Conservation (phyloP, 2,888 invertebrate species). For the Anticlea derivata region DNA sequence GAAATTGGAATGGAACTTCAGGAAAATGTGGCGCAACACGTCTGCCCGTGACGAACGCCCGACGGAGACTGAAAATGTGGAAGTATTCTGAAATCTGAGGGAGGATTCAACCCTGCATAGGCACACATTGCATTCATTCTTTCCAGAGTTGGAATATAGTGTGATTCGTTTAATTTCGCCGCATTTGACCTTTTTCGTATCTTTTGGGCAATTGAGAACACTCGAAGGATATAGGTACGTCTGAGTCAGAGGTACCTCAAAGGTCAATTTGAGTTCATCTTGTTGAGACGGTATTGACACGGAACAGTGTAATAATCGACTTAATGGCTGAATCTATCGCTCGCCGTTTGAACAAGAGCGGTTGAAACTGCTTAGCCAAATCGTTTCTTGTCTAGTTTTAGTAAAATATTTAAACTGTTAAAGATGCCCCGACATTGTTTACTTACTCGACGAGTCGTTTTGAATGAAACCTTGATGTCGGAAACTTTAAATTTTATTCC, state of each 20-base stretch:
- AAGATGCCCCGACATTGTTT: conserved; percentile 11
- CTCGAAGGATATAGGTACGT: conserved; percentile 30
- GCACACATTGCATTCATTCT: conserved; percentile 49
- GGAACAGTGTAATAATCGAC: conserved; percentile 17
- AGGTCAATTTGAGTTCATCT: conserved; percentile 14
- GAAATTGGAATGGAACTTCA: conserved; percentile 48
- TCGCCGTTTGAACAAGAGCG: too few species aligned
- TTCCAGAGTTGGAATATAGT: conserved; percentile 43
- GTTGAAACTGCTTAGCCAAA: not conserved
- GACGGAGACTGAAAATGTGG: conserved; percentile 53
- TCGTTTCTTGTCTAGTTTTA: conserved; percentile 7
- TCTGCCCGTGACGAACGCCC: conserved; percentile 40
- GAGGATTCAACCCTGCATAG: conserved; percentile 47
- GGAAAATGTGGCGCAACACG: conserved; percentile 35
- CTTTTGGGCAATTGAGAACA: conserved; percentile 49
- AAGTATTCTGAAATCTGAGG: conserved; percentile 49
- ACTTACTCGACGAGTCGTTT: conserved; percentile 20
- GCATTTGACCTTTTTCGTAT: conserved; percentile 58
- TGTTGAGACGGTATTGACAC: conserved; percentile 12
- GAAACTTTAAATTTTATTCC: conserved; percentile 35
- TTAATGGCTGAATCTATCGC: too few species aligned
- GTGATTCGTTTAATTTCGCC: conserved; percentile 53
- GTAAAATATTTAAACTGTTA: conserved; percentile 23
- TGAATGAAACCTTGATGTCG: conserved; percentile 19
- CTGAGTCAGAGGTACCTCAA: conserved; percentile 20